Conservation (phyloP, 2,113 vertebrate species). For the Colossoma macropomum region DNA sequence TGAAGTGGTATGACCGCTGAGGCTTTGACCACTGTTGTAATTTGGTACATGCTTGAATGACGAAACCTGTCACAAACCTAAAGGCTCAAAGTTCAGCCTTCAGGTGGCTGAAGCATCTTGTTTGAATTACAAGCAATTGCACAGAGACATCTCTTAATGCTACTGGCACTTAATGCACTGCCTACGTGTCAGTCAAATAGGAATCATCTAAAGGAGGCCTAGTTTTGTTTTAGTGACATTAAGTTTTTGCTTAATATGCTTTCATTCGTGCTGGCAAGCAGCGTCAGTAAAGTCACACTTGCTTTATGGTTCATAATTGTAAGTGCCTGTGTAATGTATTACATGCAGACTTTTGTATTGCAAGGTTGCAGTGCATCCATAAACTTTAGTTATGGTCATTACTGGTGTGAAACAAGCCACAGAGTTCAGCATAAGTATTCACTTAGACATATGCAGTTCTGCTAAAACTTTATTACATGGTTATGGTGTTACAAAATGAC, state of each 20-base stretch:
- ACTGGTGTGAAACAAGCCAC: neutral
- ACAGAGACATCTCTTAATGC: neutral
- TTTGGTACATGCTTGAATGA: constrained; percentile 21
- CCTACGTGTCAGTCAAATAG: neutral
- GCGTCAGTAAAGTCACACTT: neutral
- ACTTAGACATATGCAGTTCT: neutral
- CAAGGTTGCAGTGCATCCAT: neutral
- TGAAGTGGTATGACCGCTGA: constrained; percentile 8
- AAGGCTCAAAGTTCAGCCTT: constrained; percentile 31
- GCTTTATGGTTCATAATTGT: neutral
- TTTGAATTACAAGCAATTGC: neutral
- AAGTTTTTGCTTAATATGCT: neutral
- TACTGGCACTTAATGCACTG: neutral
- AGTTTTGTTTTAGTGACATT: neutral
- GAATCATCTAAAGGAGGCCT: neutral
- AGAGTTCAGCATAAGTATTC: neutral
- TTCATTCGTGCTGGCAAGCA: neutral
- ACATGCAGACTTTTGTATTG: neutral
- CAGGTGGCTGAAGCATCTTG: neutral
- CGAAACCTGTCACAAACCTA: constrained; percentile 20
- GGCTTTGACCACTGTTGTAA: constrained; percentile 35
- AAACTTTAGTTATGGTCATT: neutral
- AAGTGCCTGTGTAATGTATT: neutral
- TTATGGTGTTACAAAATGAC: no score
- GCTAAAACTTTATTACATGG: neutral